phyloP scores from a whole-genome alignment of 2,113 vertebrate genomes.

The Petroica traversi region DNA sequence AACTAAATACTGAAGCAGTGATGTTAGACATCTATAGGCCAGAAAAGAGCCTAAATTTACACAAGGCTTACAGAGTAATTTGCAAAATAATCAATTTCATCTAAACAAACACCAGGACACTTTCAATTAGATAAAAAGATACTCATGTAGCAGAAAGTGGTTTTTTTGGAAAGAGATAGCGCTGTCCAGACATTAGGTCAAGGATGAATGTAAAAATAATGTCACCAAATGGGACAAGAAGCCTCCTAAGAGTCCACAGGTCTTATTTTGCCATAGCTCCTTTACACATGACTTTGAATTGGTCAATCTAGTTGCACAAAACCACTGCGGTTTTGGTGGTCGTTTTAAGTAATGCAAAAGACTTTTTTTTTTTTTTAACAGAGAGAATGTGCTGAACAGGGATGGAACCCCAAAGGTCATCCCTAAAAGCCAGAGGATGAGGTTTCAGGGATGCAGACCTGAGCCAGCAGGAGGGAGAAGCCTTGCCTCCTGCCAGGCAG shows the following conservation, averaged over 20 bases:
- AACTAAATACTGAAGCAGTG: not conserved
- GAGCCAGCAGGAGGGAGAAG: not conserved
- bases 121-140: not conserved
- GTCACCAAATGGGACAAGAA: not conserved
- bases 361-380: not conserved
- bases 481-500: fast-evolving
- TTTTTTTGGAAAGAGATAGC: not conserved
- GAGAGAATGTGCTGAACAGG: not conserved
- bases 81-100: slow-evolving; percentile 13
- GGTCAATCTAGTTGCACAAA: not conserved
- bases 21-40: not conserved
- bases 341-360: not conserved
- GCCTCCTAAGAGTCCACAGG: not conserved
- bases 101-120: not conserved
- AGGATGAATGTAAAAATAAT: not conserved
- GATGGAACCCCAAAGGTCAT: not conserved
- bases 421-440: not conserved
- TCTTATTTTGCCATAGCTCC: not conserved
- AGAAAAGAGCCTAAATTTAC: slow-evolving; percentile 1
- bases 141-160: not conserved
- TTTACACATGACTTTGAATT: not conserved
- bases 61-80: not conserved
- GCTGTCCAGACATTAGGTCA: not conserved
- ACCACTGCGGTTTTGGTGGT: not conserved
- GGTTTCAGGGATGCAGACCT: not conserved